Percentiles rank a stretch among this genome's conserved stretches.
phyloP scores from a whole-genome alignment of 2,113 vertebrate genomes.

The Aldabrachelys gigantea region DNA sequence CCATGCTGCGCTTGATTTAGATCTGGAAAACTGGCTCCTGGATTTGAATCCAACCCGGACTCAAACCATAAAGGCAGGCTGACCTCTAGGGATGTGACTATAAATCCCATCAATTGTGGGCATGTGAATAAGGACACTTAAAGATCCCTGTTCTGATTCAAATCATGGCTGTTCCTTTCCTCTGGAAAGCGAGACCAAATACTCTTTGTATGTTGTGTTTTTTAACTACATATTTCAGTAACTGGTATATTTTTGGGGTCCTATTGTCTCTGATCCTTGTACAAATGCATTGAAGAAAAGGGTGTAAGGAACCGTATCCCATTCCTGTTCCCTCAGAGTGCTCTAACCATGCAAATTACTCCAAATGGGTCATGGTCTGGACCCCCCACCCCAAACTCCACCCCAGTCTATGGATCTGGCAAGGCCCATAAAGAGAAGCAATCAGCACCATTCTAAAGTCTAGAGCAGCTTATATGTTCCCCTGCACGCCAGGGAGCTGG shows the following conservation, averaged over 20 bases:
- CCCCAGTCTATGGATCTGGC: not conserved
- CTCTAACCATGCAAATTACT: not conserved
- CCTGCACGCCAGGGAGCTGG: not conserved
- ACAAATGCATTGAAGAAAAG: not conserved
- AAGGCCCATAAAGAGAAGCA: not conserved
- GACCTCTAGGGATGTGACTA: constrained; percentile 14
- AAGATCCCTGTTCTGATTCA: not conserved
- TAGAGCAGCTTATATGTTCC: not conserved
- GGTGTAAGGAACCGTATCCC: not conserved
- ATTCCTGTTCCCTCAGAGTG: not conserved
- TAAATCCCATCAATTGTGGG: constrained; percentile 16
- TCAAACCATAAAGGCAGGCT: constrained; percentile 19
- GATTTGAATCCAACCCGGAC: constrained; percentile 22
- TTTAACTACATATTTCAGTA: not conserved
- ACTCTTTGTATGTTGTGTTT: not conserved
- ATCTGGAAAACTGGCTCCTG: constrained; percentile 21
- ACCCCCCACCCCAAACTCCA: not conserved
- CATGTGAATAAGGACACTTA: not conserved
- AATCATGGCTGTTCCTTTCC: constrained; percentile 7
- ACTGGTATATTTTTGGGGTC: not conserved
- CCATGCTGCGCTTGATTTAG: not conserved
- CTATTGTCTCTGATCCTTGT: not conserved
- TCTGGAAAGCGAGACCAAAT: constrained; percentile 34
- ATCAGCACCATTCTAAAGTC: not conserved
- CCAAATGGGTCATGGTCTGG: not conserved